Conservation (phyloP, 2,113 vertebrate species). For the Ammodytes marinus region DNA sequence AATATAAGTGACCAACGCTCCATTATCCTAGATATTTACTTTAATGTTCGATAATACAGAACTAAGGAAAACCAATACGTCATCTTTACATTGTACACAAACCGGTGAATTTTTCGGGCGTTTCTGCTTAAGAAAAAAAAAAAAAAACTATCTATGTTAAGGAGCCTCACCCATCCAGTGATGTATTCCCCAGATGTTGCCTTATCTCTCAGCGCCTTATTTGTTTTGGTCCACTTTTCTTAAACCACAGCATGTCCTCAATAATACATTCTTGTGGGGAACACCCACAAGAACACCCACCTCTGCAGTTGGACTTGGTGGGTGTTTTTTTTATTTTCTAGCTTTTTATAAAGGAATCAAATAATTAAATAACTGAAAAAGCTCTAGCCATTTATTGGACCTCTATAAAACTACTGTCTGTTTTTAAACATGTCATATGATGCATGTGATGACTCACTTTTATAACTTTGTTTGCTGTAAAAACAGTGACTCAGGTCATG, state of each 20-base stretch:
- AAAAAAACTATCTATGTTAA: neutral
- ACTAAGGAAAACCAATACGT: too few species aligned
- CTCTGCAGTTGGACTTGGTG: too few species aligned
- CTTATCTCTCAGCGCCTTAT: constrained; percentile 35
- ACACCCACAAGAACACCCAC: too few species aligned
- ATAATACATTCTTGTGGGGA: neutral
- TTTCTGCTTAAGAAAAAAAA: too few species aligned
- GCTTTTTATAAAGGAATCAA: neutral
- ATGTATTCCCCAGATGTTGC: neutral
- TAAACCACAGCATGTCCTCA: neutral
- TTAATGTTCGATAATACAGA: neutral
- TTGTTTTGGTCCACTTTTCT: constrained; percentile 8
- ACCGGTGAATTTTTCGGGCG: too few species aligned
- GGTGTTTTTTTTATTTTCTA: neutral
- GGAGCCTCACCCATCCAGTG: neutral
- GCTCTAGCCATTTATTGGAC: neutral
- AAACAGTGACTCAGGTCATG: neutral
- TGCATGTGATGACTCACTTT: too few species aligned
- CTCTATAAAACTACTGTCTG: neutral
- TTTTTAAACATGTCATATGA: neutral
- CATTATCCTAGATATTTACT: neutral
- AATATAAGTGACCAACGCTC: neutral
- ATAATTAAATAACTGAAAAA: too few species aligned
- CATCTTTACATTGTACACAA: too few species aligned
- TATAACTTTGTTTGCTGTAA: neutral